Conservation (phyloP, 2,888 invertebrate species). For the Polydrusus tereticollis region DNA sequence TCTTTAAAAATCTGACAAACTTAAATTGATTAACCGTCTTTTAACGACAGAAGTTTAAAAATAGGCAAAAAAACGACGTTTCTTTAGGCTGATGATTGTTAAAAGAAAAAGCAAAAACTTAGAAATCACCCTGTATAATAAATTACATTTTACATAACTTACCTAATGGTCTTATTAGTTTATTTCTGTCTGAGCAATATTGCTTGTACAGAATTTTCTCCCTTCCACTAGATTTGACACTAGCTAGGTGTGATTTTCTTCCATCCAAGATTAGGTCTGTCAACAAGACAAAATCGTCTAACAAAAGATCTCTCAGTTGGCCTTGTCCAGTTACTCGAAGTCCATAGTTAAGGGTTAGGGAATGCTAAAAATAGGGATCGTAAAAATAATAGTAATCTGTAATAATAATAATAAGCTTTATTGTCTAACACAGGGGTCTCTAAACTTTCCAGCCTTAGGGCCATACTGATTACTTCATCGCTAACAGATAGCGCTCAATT, state of each 20-base stretch:
- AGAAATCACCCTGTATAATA: neutral
- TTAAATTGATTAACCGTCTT: no score
- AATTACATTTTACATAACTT: neutral
- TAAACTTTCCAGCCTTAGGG: no score
- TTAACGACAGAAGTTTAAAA: no score
- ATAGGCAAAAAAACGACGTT: no score
- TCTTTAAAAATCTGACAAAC: no score
- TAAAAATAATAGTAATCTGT: neutral
- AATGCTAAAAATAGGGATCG: conserved; percentile 60
- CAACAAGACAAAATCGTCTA: conserved; percentile 78
- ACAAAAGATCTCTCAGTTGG: conserved; percentile 71
- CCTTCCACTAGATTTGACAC: conserved; percentile 71
- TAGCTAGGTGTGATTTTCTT: conserved; percentile 77
- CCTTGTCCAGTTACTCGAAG: conserved; percentile 71
- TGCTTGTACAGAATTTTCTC: conserved; percentile 73
- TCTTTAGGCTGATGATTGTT: no score
- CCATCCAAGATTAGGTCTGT: conserved; percentile 82
- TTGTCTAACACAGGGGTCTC: no score
- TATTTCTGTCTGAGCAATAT: conserved; percentile 76
- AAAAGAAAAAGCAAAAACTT: no score
- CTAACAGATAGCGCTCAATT: no score
- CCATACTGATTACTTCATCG: no score
- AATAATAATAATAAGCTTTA: neutral
- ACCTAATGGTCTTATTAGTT: conserved; percentile 78
- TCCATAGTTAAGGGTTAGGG: conserved; percentile 68